Percentiles rank a stretch among this genome's conserved stretches.
phyloP scores from a whole-genome alignment of 2,797 vertebrate species.

The Sebastes iracundus region DNA sequence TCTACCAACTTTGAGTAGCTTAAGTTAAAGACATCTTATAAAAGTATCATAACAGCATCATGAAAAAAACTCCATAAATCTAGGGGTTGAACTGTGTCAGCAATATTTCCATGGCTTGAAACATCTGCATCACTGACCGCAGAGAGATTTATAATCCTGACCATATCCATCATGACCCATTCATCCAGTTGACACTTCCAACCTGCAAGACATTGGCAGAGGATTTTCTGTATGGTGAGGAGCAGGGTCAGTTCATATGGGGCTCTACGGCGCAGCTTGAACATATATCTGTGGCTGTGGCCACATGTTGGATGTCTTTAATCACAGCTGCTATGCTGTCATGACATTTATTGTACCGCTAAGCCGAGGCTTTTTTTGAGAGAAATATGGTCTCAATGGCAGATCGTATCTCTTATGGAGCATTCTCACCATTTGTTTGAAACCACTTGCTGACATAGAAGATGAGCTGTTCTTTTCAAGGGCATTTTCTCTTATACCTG shows the following conservation, averaged over 20 bases:
- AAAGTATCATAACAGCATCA: background rate
- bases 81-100: background rate
- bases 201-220: background rate
- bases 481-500: background rate
- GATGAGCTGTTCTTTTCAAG: background rate
- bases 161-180: constrained; percentile 10
- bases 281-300: constrained; percentile 31
- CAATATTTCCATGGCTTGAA: constrained; percentile 4
- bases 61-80: background rate
- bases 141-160: constrained; percentile 11
- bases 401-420: constrained; percentile 13
- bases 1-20: background rate
- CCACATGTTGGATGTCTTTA: constrained; percentile 22
- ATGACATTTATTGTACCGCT: constrained; percentile 29
- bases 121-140: background rate
- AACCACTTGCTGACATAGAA: background rate
- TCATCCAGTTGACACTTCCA: constrained; percentile 12
- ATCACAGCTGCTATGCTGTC: constrained; percentile 23
- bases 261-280: background rate
- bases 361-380: background rate
- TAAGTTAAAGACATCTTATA: background rate
- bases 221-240: background rate
- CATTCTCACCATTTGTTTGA: constrained; percentile 17
- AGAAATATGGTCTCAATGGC: constrained; percentile 20
- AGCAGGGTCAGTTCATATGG: background rate